Base-by-base conservation (phyloP, 2,113 vertebrate genomes). In the Sapajus apella region DNA sequence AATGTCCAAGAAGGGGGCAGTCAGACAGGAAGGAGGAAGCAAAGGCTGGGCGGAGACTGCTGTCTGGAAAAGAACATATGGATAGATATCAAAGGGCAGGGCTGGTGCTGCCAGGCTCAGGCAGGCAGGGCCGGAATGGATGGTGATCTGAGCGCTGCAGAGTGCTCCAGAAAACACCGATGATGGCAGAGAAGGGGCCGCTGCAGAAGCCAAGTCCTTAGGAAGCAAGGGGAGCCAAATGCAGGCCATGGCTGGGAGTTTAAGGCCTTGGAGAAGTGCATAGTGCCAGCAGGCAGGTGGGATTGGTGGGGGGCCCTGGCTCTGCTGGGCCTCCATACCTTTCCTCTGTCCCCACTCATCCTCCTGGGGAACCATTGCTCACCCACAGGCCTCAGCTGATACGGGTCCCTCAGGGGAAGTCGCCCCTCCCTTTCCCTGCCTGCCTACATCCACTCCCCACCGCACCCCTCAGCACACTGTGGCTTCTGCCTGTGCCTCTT, bases 101-200 rank as follows among this genome's bases (percentile, higher is more conserved):
- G 17, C 76, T 20, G 20, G 43, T 20, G 21, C 64, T 13, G 12
- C 6, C 27, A 16, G 68, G 21, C 18, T 17, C 17, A 13, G 32
- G 72, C 14, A 25, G 32, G 2, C 30, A 9, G 5, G 52, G 21
- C 10, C 0, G 0, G n/a, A n/a, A 16, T 6, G 4, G 70, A 30
- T 40, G 2, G 25, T 4, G 16, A 12, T 12, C 77, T 21, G 2
- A 2, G 35, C 1, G 6, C 61, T 32, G 43, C 55, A 25, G n/a
- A 43, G 25, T 3, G 9, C 9, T 43, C 43, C 25, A 32, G 50
- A 43, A 58, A 50, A 50, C 16, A 16, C 55, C 21, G 45, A 2
- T 20, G 47, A 6, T 12, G 43, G 23, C 37, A 12, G 52, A 64
- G 66, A 4, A 3, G 12, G 16, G 61, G n/a, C 43, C 1, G 2